These are phyloP conservation scores for Ptychoptera albimana DNA, from an alignment of 2,888 invertebrate genomes.

Conservation along the genomic window DNA sequence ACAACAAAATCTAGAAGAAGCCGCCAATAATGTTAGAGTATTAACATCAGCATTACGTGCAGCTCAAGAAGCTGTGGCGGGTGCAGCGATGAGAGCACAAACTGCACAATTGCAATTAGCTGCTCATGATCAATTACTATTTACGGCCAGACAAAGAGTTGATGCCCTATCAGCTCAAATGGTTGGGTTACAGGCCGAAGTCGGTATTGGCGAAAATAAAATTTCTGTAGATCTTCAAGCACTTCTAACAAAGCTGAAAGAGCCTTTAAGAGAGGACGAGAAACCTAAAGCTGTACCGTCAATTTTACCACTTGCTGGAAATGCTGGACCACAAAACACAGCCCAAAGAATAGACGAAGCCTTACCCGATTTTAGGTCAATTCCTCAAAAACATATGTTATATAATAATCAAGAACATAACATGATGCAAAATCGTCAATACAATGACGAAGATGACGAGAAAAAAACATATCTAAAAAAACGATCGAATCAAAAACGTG, in stretches of 20 bases:
- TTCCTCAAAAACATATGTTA: no score
- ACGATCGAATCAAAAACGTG: no score
- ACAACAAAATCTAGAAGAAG: conserved; percentile 24
- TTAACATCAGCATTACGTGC: conserved; percentile 24
- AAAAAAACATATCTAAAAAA: no score
- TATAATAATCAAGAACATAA: no score
- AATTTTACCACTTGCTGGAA: conserved; percentile 11
- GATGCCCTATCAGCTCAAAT: conserved; percentile 29
- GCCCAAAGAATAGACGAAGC: no score
- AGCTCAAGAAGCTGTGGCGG: conserved; percentile 28
- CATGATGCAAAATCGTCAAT: no score
- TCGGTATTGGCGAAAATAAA: conserved; percentile 22
- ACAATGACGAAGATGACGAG: no score
- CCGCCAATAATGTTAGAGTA: conserved; percentile 26
- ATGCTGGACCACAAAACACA: neutral
- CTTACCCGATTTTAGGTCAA: no score
- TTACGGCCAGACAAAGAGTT: conserved; percentile 29
- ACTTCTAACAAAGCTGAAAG: conserved; percentile 19
- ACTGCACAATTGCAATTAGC: conserved; percentile 29
- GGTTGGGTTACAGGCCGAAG: conserved; percentile 26
- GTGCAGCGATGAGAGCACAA: conserved; percentile 27
- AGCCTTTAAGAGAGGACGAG: conserved; percentile 18
- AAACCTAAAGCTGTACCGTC: conserved; percentile 23
- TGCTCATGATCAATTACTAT: conserved; percentile 29
- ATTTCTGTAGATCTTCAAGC: conserved; percentile 20